Percentiles rank a stretch among this genome's conserved stretches.
These are phyloP conservation scores for Drosophila pseudotakahashii DNA, from an alignment of 2,888 invertebrate species.

Conservation along the genomic window DNA sequence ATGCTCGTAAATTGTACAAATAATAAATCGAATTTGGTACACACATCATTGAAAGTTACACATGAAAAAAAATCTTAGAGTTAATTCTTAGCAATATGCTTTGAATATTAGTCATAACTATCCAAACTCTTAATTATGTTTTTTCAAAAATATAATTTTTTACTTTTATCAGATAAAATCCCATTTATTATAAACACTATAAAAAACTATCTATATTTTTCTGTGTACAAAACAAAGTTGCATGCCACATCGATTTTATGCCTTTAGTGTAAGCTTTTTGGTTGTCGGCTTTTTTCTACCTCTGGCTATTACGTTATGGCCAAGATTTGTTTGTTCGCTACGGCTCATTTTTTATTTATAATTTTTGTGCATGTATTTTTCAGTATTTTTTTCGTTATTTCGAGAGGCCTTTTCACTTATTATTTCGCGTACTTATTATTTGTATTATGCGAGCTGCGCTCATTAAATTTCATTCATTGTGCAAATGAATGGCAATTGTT, in stretches of 20 bases:
- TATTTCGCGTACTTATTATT: constrained; percentile 37
- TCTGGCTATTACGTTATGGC: constrained; percentile 39
- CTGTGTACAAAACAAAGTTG: constrained; percentile 8
- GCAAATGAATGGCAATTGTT: constrained; percentile 70
- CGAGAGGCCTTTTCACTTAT: constrained; percentile 32
- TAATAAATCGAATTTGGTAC: constrained; percentile 24
- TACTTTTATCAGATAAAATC: too few relatives aligned
- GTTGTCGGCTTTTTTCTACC: constrained; percentile 6
- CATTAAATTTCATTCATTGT: constrained; percentile 70
- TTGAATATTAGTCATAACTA: too few relatives aligned
- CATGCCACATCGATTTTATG: constrained; percentile 50
- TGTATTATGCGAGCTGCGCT: constrained; percentile 45
- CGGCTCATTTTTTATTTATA: constrained; percentile 7
- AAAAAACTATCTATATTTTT: too few relatives aligned
- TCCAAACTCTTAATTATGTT: too few relatives aligned
- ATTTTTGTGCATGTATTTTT: neutral
- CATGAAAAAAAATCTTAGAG: neutral
- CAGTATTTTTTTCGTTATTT: constrained; percentile 9
- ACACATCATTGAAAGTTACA: neutral
- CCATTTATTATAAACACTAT: too few relatives aligned
- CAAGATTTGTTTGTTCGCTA: constrained; percentile 9
- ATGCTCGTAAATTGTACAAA: constrained; percentile 16
- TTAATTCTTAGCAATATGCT: too few relatives aligned
- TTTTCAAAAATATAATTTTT: too few relatives aligned
- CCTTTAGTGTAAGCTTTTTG: constrained; percentile 15